phyloP scores from a whole-genome alignment of 2,888 invertebrate genomes.

The Drosophila tanythrix region DNA sequence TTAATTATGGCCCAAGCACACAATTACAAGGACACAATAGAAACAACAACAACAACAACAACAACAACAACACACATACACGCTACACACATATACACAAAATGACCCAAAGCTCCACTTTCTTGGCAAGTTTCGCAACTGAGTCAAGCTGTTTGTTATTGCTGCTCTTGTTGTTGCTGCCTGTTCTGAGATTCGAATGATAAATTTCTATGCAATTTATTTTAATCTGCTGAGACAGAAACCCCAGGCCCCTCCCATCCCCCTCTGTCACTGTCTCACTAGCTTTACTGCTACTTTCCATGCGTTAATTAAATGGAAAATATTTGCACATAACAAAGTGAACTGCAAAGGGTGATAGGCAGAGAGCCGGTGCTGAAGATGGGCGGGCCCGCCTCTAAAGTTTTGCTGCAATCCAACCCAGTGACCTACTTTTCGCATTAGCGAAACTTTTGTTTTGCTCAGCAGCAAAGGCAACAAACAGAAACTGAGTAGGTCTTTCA shows the following conservation, averaged over 20 bases:
- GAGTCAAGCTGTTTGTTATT: slow-evolving; percentile 61
- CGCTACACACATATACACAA: slow-evolving; percentile 11
- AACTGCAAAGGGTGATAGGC: slow-evolving; percentile 3
- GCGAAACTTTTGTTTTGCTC: slow-evolving; percentile 60
- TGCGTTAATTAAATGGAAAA: slow-evolving; percentile 79
- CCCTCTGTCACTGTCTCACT: neutral
- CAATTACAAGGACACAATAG: slow-evolving; percentile 41
- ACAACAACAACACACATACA: slow-evolving; percentile 31
- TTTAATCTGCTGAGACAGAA: slow-evolving; percentile 75
- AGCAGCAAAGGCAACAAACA: slow-evolving; percentile 28
- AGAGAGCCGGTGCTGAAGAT: neutral
- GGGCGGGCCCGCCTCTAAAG: slow-evolving; percentile 25
- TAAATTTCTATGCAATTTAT: slow-evolving; percentile 78
- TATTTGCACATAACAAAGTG: slow-evolving; percentile 68
- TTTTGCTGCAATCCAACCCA: slow-evolving; percentile 64
- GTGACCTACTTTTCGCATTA: slow-evolving; percentile 65
- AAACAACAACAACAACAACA: slow-evolving; percentile 23
- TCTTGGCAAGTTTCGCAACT: slow-evolving; percentile 74
- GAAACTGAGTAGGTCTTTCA: slow-evolving; percentile 27
- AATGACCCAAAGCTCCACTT: slow-evolving; percentile 71
- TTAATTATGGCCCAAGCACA: slow-evolving; percentile 66
- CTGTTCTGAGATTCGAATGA: slow-evolving; percentile 68
- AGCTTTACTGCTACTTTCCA: slow-evolving; percentile 54
- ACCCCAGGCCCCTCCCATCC: neutral
- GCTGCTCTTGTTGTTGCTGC: slow-evolving; percentile 40